Percentiles rank a stretch among this genome's conserved stretches.
Evolutionary conservation across 2,797 vertebrate species (phyloP).

Genomic region (Cyprinodon diabolis): DNA sequence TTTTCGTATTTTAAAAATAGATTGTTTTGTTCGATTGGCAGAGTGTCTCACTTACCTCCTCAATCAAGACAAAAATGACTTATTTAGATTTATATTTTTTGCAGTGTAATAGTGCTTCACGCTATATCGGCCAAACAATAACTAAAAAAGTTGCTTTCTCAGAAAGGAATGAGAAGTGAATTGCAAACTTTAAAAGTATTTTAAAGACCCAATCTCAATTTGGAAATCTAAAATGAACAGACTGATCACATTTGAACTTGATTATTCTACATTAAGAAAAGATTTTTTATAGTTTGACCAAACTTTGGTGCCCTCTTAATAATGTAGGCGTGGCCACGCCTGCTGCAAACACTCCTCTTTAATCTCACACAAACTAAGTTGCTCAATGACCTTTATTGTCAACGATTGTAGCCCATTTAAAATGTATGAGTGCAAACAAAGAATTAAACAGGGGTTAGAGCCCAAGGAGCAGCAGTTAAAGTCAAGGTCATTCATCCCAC

Average conservation of each 20-base stretch:
- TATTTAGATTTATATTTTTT: too few species aligned
- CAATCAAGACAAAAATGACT: too few species aligned
- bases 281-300: background rate
- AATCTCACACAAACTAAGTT: conserved; percentile 61
- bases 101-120: too few species aligned
- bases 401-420: conserved; percentile 81
- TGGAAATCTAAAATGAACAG: background rate
- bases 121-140: too few species aligned
- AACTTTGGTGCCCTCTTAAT: background rate
- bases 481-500: conserved; percentile 92
- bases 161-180: too few species aligned
- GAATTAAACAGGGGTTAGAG: conserved; percentile 73
- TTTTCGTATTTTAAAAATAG: too few species aligned
- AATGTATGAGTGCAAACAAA: conserved; percentile 84
- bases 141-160: too few species aligned
- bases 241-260: background rate
- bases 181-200: too few species aligned
- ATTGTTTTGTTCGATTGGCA: too few species aligned
- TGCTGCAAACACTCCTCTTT: conserved; percentile 26
- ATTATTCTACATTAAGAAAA: background rate
- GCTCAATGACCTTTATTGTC: conserved; percentile 77
- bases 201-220: background rate
- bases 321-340: conserved; percentile 13
- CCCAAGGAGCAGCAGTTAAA: conserved; percentile 79
- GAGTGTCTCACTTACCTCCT: too few species aligned